Evolutionary conservation across 2,888 invertebrate species (phyloP), one percentile per base, ranked within the genome.

Genomic region (Trissolcus brochymenae): DNA sequence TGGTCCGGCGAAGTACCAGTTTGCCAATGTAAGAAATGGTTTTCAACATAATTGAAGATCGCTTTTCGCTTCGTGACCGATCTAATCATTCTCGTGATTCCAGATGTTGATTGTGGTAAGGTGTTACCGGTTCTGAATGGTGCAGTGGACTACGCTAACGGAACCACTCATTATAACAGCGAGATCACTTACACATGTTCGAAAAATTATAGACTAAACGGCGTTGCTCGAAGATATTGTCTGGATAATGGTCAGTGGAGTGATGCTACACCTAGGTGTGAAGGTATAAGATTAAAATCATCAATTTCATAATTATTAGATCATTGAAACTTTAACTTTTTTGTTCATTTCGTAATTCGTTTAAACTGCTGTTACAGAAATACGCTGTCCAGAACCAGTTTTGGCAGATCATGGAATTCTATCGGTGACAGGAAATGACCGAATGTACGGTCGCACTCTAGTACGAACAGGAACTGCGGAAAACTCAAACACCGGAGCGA

Each of bases 41-140:
- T 46, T 46, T 14, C 6, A 35, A 9, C 35, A 2, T 35, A 35
- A 35, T 35, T 35, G 35, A 35, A 35, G 35, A 35, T 35, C 35
- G 9, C 35, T 13, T 13, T 9, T 62, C 9, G 16, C 35, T 53
- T 43, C 53, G 21, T 35, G 35, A 9, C 35, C 6, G 35, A 35
- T 35, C 35, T 35, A 35, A 35, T 35, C 35, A 11, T 46, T 46
- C 3, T 16, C 16, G n/a, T 17, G n/a, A 49, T 78, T 66, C 6
- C 84, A 97, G 97, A 95, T 87, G 93, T 97, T 78, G 96, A 97
- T 85, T 97, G 97, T 86, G 97, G 96, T 6, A 93, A 95, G 85
- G 93, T 97, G 14, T 92, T 95, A 1, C 93, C 95, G 0, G 89
- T 96, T 81, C 92, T 94, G 0, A 95, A 95, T 85, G 97, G 97